Base-by-base conservation (phyloP, 2,797 vertebrate genomes). In the Chloroceryle amazona region DNA sequence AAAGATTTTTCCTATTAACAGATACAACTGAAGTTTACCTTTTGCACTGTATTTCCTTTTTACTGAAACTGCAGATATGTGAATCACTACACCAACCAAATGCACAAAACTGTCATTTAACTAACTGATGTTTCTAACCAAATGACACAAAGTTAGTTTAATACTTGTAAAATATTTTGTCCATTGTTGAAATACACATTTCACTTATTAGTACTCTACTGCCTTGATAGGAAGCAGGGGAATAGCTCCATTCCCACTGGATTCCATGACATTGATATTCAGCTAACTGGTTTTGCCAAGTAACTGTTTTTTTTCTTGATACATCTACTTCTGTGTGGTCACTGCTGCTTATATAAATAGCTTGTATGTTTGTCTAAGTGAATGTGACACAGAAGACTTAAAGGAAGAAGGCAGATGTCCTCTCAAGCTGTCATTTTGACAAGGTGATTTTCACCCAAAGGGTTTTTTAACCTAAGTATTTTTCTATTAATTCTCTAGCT, bases 351-450 rank as follows among this genome's bases (percentile, higher is more conserved):
- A 57, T 47, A 83, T 80, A 82, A 83, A 72, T 55, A 66, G 74
- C 70, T 52, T 60, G 74, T 62, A 42, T 47, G 85, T 96, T 97
- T 95, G 72, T 72, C 57, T 97, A 94, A 97, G 46, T 65, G 92
- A 84, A 96, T 88, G 96, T 93, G 96, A 97, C 96, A 93, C 47
- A 86, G 57, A 97, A 95, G 95, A 66, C 92, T 95, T 57, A n/a
- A 70, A 94, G 92, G 58, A 95, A 96, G 33, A 75, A 93, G 86
- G 51, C 73, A 95, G 84, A 94, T 95, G 92, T 96, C 94, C 93
- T 86, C 91, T 90, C 92, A 96, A 96, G 90, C 96, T 94, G 92
- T 93, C 96, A 96, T 93, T 97, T 95, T 93, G 93, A 96, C 92
- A 97, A 96, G 96, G 85, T 94, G 93, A 93, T 93, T 85, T 96